These are phyloP conservation scores for Drosophila hamatofila DNA, from an alignment of 2,888 invertebrate genomes.

Conservation along the genomic window DNA sequence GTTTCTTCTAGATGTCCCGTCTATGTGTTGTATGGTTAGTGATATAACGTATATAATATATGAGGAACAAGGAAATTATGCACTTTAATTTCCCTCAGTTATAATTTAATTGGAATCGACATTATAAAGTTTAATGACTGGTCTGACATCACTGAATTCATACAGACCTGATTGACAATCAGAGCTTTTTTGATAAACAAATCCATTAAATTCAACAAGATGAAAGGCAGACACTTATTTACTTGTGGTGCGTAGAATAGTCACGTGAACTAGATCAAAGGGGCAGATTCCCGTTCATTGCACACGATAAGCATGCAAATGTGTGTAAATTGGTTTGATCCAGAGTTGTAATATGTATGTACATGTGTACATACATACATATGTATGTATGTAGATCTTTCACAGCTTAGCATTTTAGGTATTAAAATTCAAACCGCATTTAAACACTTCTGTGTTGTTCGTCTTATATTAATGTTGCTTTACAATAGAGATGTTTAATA, in stretches of 20 bases:
- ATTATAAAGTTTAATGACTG: not conserved
- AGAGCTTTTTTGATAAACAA: constrained; percentile 38
- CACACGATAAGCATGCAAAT: constrained; percentile 42
- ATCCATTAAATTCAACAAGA: constrained; percentile 34
- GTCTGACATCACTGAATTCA: constrained; percentile 22
- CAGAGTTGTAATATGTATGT: constrained; percentile 6
- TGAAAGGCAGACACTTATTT: constrained; percentile 1
- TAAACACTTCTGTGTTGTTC: no score
- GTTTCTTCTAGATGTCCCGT: no score
- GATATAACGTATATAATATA: no score
- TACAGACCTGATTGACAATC: constrained; percentile 20
- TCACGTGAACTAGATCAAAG: constrained; percentile 51
- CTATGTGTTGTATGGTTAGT: no score
- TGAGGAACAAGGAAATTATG: not conserved
- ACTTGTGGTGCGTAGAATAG: constrained; percentile 15
- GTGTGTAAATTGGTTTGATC: constrained; percentile 27
- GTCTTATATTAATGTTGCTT: not conserved
- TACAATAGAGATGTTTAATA: not conserved
- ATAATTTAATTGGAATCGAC: not conserved
- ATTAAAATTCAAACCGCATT: not conserved
- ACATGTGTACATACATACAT: no score
- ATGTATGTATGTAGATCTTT: no score
- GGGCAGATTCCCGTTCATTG: constrained; percentile 41
- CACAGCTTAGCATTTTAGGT: not conserved
- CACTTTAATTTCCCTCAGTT: not conserved